These are phyloP conservation scores for Oceanodroma tethys DNA, from an alignment of 2,113 vertebrate species.

Conservation along the genomic window DNA sequence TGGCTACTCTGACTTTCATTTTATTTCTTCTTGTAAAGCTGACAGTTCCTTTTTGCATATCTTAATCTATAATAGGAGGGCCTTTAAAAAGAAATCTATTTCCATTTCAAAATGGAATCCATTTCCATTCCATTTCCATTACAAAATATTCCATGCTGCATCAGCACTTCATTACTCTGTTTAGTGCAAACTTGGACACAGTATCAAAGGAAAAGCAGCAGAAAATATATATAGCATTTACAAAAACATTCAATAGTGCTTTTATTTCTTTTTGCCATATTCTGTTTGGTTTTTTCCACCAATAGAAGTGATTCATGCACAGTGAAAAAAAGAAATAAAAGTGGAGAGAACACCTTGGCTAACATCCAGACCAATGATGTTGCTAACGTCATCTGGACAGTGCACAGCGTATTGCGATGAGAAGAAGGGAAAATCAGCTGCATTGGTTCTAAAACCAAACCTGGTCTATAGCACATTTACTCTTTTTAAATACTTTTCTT, in stretches of 20 bases:
- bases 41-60: background rate
- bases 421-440: background rate
- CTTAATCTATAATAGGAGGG: background rate
- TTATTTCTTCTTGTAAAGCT: background rate
- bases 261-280: conserved; percentile 12
- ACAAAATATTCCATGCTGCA: background rate
- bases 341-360: background rate
- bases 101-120: background rate
- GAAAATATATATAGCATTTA: background rate
- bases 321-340: background rate
- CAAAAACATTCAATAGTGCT: background rate
- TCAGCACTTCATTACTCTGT: background rate
- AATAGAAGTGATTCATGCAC: background rate
- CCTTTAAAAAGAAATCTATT: conserved; percentile 6
- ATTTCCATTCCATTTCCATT: background rate
- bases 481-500: background rate
- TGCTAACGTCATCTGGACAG: background rate
- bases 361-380: background rate
- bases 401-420: accelerated
- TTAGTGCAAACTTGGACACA: background rate
- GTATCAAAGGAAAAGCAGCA: background rate
- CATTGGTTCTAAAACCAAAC: background rate
- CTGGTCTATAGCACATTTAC: background rate
- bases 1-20: background rate
- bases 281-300: background rate